Evolutionary conservation across 2,888 invertebrate species (phyloP), one percentile per base, ranked within the genome.

Genomic region (Parnassius glacialis): DNA sequence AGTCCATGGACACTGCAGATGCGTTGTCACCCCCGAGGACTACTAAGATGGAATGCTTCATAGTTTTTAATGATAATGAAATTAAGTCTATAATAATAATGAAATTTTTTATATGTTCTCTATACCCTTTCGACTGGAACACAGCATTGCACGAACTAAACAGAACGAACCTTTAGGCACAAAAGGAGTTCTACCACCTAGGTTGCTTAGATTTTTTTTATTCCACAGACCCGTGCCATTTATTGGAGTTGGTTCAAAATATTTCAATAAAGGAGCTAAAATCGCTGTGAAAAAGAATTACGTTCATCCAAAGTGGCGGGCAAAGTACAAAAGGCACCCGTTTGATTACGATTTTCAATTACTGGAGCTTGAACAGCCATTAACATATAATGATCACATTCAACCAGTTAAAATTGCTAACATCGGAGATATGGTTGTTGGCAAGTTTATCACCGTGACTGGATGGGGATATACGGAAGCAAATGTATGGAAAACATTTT

Each of bases 341-440:
- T 90, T 90, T 51, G 90, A 91, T 66, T 91, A 69, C 47, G 90
- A 91, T 64, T 91, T 83, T 65, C 90, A 90, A 76, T 72, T 91
- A 0, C 44, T 90, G 44, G 85, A 89, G 45, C 66, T 89, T 2
- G 57, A 45, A 0, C 81, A 87, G 56, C 52, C 74, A 0, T 65
- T 92, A 59, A 81, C 78, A 9, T 86, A 80, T 20, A 78, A 79
- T 52, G 83, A 84, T 0, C 84, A 81, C 11, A 67, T 85, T 0
- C 87, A 87, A 58, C 80, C 91, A 0, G 73, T 91, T 0, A 87
- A 86, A 65, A 66, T 92, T n/a, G 91, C 82, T 0, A 81, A 80
- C 55, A 80, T 87, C 0, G 82, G 87, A 64, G 90, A 91, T 52
- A 87, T 91, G 87, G 78, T 82, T 0, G 82, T 87, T 53, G 92